phyloP scores from a whole-genome alignment of 2,888 invertebrate species.

The Pristionchus arcanus region DNA sequence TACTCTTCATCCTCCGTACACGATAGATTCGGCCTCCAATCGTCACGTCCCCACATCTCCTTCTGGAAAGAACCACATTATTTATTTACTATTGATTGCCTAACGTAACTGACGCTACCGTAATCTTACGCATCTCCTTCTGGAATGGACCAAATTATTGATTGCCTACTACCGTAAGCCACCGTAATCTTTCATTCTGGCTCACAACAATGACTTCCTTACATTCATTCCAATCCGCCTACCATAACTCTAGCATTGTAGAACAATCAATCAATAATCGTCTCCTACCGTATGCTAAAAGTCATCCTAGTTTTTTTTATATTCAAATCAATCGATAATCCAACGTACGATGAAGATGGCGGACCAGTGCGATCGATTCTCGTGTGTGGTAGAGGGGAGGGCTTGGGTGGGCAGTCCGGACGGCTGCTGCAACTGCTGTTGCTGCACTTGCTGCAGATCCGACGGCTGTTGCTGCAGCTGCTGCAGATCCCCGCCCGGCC shows the following conservation, averaged over 20 bases:
- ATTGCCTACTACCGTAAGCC: too few species aligned
- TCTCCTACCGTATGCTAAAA: not conserved
- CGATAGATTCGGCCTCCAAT: not conserved
- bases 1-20: not conserved
- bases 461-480: not conserved
- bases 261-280: not conserved
- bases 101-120: not conserved
- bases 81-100: not conserved
- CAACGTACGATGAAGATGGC: not conserved
- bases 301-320: not conserved
- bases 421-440: not conserved
- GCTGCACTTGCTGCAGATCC: not conserved
- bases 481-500: not conserved
- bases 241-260: not conserved
- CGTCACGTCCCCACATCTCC: constrained; percentile 24
- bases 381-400: not conserved
- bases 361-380: constrained; percentile 13
- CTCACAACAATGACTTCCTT: not conserved
- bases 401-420: not conserved
- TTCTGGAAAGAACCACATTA: not conserved
- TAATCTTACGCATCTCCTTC: not conserved
- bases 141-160: too few species aligned
- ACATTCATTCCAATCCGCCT: too few species aligned
- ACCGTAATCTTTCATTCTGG: not conserved
- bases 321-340: not conserved